phyloP scores from a whole-genome alignment of 2,888 invertebrate genomes.

The Hedya salicella region DNA sequence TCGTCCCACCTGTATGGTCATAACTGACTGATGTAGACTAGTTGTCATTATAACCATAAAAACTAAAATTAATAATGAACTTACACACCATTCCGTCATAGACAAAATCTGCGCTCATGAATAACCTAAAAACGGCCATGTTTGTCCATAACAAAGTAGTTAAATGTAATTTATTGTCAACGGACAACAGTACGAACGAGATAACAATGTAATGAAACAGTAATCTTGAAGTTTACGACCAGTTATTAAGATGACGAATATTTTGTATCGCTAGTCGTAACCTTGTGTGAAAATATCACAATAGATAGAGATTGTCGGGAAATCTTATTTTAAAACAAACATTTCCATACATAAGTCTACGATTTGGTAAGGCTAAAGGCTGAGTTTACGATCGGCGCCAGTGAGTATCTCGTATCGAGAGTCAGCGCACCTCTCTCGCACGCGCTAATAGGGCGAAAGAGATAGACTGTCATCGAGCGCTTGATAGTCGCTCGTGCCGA shows the following conservation, averaged over 20 bases:
- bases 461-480: too few species aligned
- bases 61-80: not conserved
- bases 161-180: conserved; percentile 32
- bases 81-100: conserved; percentile 5
- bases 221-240: conserved; percentile 50
- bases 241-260: conserved; percentile 48
- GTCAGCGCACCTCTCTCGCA: too few species aligned
- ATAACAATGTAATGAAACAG: conserved; percentile 51
- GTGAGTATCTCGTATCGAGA: too few species aligned
- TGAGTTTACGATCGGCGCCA: too few species aligned
- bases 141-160: conserved; percentile 35
- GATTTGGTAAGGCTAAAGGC: too few species aligned
- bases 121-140: conserved; percentile 28
- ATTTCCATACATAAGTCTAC: too few species aligned
- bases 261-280: conserved; percentile 1
- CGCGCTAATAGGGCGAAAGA: too few species aligned
- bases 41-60: conserved; percentile 7
- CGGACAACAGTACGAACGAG: conserved; percentile 42
- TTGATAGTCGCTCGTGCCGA: too few species aligned
- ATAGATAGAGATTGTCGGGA: not conserved
- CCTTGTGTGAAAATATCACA: conserved; percentile 11
- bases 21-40: too few species aligned
- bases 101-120: conserved; percentile 19
- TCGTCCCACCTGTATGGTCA: too few species aligned
- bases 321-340: not conserved